Evolutionary conservation across 2,888 invertebrate species (phyloP).

Genomic region (Cephus runcator): DNA sequence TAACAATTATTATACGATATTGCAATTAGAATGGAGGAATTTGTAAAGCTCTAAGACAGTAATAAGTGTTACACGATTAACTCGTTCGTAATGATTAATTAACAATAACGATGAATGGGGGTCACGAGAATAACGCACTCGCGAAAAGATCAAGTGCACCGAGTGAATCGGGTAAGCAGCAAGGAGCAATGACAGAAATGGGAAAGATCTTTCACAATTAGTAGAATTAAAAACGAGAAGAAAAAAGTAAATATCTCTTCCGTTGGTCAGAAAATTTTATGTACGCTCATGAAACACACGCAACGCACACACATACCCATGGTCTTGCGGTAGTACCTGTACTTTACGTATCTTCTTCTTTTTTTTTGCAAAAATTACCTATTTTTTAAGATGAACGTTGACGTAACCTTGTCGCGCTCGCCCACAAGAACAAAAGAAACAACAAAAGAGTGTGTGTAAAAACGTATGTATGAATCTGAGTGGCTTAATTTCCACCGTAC

Average conservation of each 20-base stretch:
- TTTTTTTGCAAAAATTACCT: constrained; percentile 35
- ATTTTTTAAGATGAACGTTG: constrained; percentile 43
- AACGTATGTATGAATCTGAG: background rate
- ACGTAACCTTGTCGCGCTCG: constrained; percentile 5
- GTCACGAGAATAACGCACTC: background rate
- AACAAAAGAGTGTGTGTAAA: background rate
- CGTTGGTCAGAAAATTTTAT: constrained; percentile 28
- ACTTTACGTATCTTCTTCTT: constrained; percentile 47
- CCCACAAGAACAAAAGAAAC: background rate
- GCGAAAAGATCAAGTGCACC: background rate
- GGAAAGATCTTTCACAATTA: constrained; percentile 33
- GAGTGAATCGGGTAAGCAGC: constrained; percentile 15
- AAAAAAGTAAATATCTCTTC: constrained; percentile 5
- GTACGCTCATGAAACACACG: background rate
- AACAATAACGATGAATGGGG: constrained; percentile 10
- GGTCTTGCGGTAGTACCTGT: constrained; percentile 50
- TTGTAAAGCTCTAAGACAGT: constrained; percentile 47
- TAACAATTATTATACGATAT: constrained; percentile 38
- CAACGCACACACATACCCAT: background rate
- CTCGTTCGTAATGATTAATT: background rate
- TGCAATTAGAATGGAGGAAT: constrained; percentile 37
- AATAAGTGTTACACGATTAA: constrained; percentile 47
- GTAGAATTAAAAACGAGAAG: constrained; percentile 35
- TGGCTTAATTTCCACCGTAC: no score
- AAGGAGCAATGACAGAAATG: constrained; percentile 17